Percentiles rank a stretch among this genome's conserved stretches.
Evolutionary conservation across 2,113 vertebrate species (phyloP).

Genomic region (Athene cunicularia): DNA sequence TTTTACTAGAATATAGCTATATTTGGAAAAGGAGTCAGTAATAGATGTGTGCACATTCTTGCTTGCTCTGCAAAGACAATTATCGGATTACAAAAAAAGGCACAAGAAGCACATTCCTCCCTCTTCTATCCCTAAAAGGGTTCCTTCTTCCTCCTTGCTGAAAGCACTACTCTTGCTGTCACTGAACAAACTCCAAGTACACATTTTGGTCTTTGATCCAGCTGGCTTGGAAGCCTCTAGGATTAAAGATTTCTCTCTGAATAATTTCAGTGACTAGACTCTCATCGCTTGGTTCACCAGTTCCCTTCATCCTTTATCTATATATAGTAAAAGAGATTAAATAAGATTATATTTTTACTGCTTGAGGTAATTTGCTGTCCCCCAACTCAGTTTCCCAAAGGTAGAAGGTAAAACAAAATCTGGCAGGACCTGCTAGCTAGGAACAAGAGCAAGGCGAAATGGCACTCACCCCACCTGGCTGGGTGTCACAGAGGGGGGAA

Average conservation of each 20-base stretch:
- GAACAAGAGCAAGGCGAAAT: background rate
- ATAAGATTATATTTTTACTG: background rate
- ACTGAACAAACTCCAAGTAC: slow-evolving; percentile 41
- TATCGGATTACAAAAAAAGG: slow-evolving; percentile 41
- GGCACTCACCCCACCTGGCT: background rate
- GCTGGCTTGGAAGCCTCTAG: slow-evolving; percentile 22
- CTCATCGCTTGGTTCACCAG: background rate
- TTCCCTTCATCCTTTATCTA: background rate
- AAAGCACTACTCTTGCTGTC: background rate
- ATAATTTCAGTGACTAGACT: slow-evolving; percentile 23
- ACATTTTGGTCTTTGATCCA: slow-evolving; percentile 29
- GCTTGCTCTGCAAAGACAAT: slow-evolving; percentile 51
- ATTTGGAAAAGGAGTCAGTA: slow-evolving; percentile 20
- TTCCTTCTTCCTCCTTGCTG: slow-evolving; percentile 22
- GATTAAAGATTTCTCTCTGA: slow-evolving; percentile 45
- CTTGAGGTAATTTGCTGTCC: background rate
- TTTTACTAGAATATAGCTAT: background rate
- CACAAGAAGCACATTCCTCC: slow-evolving; percentile 45
- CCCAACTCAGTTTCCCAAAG: background rate
- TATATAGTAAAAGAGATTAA: background rate
- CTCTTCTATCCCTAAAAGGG: slow-evolving; percentile 5
- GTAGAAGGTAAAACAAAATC: background rate
- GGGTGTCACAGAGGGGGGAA: background rate
- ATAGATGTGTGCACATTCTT: background rate
- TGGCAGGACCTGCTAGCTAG: background rate